phyloP scores from a whole-genome alignment of 2,797 vertebrate genomes.

The Ceryle rudis region DNA sequence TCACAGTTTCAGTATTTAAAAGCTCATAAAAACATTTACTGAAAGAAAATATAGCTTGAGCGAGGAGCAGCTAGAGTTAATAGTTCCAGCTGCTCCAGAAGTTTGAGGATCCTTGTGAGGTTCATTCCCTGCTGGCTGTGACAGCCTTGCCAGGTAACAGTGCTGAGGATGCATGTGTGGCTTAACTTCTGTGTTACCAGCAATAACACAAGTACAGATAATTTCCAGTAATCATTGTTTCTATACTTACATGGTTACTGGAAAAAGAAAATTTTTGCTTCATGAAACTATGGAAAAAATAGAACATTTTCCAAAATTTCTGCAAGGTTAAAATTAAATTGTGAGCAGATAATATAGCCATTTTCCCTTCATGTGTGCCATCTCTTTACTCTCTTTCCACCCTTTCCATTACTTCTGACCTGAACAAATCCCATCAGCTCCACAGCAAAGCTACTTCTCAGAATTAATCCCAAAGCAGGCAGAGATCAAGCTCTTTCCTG shows the following conservation, averaged over 20 bases:
- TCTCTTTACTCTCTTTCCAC: neutral
- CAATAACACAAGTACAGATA: neutral
- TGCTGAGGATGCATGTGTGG: neutral
- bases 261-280: neutral
- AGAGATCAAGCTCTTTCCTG: neutral
- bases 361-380: neutral
- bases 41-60: neutral
- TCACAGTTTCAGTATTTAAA: neutral
- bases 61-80: neutral
- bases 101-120: neutral
- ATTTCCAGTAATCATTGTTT: conserved; percentile 40
- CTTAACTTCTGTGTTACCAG: neutral
- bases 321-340: conserved; percentile 19
- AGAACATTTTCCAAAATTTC: neutral
- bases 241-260: conserved; percentile 37
- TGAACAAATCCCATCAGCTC: neutral
- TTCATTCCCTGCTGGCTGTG: neutral
- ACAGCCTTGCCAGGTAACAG: neutral
- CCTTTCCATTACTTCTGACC: neutral
- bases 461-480: neutral
- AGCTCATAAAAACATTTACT: neutral
- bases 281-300: neutral
- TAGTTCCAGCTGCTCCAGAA: neutral
- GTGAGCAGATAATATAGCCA: neutral
- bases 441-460: neutral